A percentile compares a stretch with the other conserved stretches of the same genome.
Conservation (phyloP, 2,797 vertebrate species). For the Percopsis omiscomaycus region DNA sequence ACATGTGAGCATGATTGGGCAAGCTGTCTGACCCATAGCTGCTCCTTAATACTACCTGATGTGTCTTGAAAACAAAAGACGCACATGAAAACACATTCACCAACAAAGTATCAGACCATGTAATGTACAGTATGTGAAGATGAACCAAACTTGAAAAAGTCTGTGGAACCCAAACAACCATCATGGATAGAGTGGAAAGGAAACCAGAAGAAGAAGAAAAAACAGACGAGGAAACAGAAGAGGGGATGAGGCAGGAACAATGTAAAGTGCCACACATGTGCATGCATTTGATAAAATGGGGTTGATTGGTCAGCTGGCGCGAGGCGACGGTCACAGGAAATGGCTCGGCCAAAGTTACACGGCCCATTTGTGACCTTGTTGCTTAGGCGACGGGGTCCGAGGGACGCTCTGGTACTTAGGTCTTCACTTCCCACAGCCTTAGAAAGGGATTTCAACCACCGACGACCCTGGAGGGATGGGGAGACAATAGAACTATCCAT, state of each 20-base stretch:
- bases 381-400: conserved; percentile 18
- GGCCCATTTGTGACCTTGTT: conserved; percentile 33
- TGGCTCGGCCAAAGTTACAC: conserved; percentile 18
- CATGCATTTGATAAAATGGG: not conserved
- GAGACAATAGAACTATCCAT: not conserved
- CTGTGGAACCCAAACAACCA: too few species aligned
- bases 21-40: too few species aligned
- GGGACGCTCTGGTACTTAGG: conserved; percentile 14
- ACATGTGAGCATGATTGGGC: too few species aligned
- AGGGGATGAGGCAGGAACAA: not conserved
- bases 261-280: not conserved
- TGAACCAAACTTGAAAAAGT: too few species aligned
- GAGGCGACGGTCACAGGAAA: conserved; percentile 19
- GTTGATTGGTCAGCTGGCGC: too few species aligned
- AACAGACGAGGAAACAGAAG: conserved; percentile 4
- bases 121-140: too few species aligned
- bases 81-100: too few species aligned
- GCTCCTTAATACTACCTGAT: too few species aligned
- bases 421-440: conserved; percentile 63
- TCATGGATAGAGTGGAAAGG: not conserved
- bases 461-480: conserved; percentile 47
- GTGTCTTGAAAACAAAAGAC: too few species aligned
- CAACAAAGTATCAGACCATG: too few species aligned
- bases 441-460: conserved; percentile 9
- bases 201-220: not conserved